Base-by-base conservation (phyloP, 2,888 invertebrate genomes). In the Zhuqinia jingwanae region DNA sequence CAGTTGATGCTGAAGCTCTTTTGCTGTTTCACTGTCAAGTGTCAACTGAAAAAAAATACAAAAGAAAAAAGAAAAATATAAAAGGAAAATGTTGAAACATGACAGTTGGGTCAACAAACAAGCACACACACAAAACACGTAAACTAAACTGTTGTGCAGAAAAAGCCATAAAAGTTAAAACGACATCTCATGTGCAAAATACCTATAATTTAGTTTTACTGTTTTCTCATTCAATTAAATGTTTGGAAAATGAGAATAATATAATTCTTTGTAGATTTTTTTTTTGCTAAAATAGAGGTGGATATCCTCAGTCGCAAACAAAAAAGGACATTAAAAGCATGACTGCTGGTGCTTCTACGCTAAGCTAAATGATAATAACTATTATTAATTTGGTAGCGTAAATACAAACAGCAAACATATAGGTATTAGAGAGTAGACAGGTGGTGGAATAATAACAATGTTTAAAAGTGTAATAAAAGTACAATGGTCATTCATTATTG, bases 1-100 rank as follows among this genome's bases (percentile, higher is more conserved):
- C 53, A 88, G 77, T 88, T 89, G 88, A 77, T 87, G 76, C 30
- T 90, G 90, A 60, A 90, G 79, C 77, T 90, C 90, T 80, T 89
- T 90, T 22, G 88, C 89, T 53, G 88, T 88, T 20, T 87, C 84
- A 82, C 90, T 90, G 87, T 90, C 90, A 86, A 90, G 87, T 87
- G 90, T 90, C 83, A 88, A 90, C 90, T 90, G 89, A 73, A 87
- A 87, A 42, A 70, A 83, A 73, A 87, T n/a, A 88, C 42, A 89
- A 80, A 76, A 76, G 50, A 76, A 58, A 85, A 47, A 63, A 30
- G n/a, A 11, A 63, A 13, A 11, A 2, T 20, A 56, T 17, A 5
- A n/a, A 17, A 30, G 15, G 27, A 56, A 27, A 13, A 22, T 27
- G 60, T 56, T 56, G 25, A 10, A 56, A 60, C 60, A 60, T 84